A percentile compares a stretch with the other conserved stretches of the same genome.
phyloP scores from a whole-genome alignment of 1,140 invertebrate species.

The Armadillidium nasatum region DNA sequence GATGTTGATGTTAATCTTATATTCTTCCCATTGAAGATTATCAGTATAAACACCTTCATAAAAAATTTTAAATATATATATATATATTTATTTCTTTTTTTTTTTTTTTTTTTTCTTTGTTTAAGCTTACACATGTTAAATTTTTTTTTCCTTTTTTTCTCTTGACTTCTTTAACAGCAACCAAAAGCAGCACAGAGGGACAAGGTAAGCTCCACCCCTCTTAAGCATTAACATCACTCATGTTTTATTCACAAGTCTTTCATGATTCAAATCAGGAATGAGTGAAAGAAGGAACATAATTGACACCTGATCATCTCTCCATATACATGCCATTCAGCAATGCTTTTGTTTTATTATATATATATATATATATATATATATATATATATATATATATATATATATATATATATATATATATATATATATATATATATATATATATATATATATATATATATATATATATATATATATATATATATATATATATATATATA shows the following conservation, averaged over 20 bases:
- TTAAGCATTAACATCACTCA: not conserved
- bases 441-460: conserved; percentile 4
- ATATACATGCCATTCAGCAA: too few relatives aligned
- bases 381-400: conserved; percentile 11
- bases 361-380: conserved; percentile 4
- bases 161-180: not conserved
- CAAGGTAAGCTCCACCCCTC: not conserved
- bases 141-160: not conserved
- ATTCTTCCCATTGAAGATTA: too few relatives aligned
- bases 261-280: too few relatives aligned
- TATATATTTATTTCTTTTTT: too few relatives aligned
- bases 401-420: conserved; percentile 9
- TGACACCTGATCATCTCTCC: too few relatives aligned
- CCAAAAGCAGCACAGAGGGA: conserved; percentile 5
- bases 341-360: too few relatives aligned
- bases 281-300: too few relatives aligned
- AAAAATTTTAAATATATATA: too few relatives aligned
- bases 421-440: conserved; percentile 10
- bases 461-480: not conserved
- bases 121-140: not conserved
- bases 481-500: not conserved
- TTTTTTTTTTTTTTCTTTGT: too few relatives aligned
- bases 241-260: too few relatives aligned
- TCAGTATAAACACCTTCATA: too few relatives aligned
- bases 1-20: too few relatives aligned